Evolutionary conservation across 2,797 vertebrate genomes (phyloP).

Genomic region (Brotula barbata): DNA sequence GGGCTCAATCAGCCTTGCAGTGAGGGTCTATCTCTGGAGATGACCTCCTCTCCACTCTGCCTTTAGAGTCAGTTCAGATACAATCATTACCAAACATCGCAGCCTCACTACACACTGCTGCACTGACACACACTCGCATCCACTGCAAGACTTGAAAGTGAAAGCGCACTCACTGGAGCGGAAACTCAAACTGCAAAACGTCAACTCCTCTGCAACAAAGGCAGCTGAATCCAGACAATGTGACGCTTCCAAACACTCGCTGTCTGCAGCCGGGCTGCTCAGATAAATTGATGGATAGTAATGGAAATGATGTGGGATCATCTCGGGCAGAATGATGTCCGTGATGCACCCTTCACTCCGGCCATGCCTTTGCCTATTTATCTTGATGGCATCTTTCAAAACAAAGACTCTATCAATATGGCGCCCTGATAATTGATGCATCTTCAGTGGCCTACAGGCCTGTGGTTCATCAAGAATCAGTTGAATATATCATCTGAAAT

Average conservation of each 20-base stretch:
- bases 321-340: slow-evolving; percentile 62
- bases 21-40: slow-evolving; percentile 34
- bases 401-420: slow-evolving; percentile 60
- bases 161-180: slow-evolving; percentile 23
- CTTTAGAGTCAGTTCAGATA: slow-evolving; percentile 34
- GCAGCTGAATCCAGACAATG: slow-evolving; percentile 12
- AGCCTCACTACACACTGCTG: background rate
- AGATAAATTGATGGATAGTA: slow-evolving; percentile 60
- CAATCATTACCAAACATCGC: slow-evolving; percentile 39
- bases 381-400: slow-evolving; percentile 49
- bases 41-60: slow-evolving; percentile 39
- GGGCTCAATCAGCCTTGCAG: slow-evolving; percentile 16
- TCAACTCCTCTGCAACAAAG: slow-evolving; percentile 18
- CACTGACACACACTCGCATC: slow-evolving; percentile 30
- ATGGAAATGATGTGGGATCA: slow-evolving; percentile 66
- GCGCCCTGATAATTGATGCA: slow-evolving; percentile 40
- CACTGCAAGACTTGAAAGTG: slow-evolving; percentile 10
- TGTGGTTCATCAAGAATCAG: slow-evolving; percentile 70
- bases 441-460: slow-evolving; percentile 51
- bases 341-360: slow-evolving; percentile 46
- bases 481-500: slow-evolving; percentile 61
- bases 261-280: slow-evolving; percentile 14
- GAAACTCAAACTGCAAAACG: slow-evolving; percentile 35
- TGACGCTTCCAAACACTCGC: slow-evolving; percentile 20
- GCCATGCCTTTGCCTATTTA: slow-evolving; percentile 37